phyloP scores from a whole-genome alignment of 2,888 invertebrate genomes.

The Pterobdella sp. region DNA sequence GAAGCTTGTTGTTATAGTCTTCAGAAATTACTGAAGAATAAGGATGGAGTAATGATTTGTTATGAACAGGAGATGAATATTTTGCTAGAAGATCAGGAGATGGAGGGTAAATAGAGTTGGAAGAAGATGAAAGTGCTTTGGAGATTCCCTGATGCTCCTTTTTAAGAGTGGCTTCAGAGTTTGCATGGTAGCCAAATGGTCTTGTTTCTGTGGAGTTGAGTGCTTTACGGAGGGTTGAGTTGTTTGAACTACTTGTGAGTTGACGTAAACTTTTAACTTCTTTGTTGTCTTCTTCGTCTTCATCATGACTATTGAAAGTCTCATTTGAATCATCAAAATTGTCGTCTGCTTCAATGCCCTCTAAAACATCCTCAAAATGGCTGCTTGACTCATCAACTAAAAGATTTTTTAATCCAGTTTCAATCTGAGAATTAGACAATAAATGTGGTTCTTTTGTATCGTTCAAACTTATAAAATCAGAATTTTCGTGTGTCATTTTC shows the following conservation, averaged over 20 bases:
- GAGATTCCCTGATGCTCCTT: slow-evolving; percentile 19
- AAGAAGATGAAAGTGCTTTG: slow-evolving; percentile 7
- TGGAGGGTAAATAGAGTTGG: background rate
- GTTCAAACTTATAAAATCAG: background rate
- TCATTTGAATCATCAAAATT: background rate
- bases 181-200: slow-evolving; percentile 31
- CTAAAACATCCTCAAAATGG: background rate
- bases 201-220: slow-evolving; percentile 72
- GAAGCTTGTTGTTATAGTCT: background rate
- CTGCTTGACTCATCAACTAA: slow-evolving; percentile 4
- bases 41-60: background rate
- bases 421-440: background rate
- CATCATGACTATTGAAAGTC: slow-evolving; percentile 6
- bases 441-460: background rate
- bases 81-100: background rate
- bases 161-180: slow-evolving; percentile 13
- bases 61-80: background rate
- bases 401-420: background rate
- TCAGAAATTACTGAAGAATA: no score
- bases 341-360: slow-evolving; percentile 11
- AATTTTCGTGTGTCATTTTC: slow-evolving; percentile 2
- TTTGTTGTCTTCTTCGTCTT: background rate
- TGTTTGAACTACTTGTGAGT: background rate
- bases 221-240: slow-evolving; percentile 66
- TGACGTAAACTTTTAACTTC: background rate